Conservation (phyloP, 2,888 invertebrate genomes). For the Harpagoxenus sublaevis region DNA sequence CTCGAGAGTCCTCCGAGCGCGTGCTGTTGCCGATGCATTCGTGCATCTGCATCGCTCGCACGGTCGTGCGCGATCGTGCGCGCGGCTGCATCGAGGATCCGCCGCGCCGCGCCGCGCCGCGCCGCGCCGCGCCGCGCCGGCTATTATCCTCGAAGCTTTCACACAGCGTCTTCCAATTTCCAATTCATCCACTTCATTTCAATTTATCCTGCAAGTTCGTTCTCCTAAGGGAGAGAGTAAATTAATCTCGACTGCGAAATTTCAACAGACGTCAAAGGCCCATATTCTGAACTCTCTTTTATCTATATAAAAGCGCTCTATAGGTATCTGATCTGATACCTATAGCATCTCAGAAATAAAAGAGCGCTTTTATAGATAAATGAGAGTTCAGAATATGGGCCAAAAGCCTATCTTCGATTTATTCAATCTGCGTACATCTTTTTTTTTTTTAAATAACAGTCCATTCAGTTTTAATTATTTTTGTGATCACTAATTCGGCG, state of each 20-base stretch:
- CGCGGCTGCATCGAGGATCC: slow-evolving; percentile 43
- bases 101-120: background rate
- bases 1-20: slow-evolving; percentile 67
- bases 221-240: background rate
- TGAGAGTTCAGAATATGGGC: too few species aligned
- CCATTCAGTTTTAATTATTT: background rate
- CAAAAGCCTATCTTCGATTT: background rate
- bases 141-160: slow-evolving; percentile 33
- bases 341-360: too few species aligned
- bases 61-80: slow-evolving; percentile 58
- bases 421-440: background rate
- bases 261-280: background rate
- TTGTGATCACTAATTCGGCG: background rate
- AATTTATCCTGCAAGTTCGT: background rate
- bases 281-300: too few species aligned
- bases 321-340: too few species aligned
- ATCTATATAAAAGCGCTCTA: too few species aligned
- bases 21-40: slow-evolving; percentile 61
- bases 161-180: slow-evolving; percentile 21
- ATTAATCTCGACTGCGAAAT: background rate
- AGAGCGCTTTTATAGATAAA: too few species aligned
- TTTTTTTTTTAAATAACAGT: background rate
- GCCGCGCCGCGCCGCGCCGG: slow-evolving; percentile 12
- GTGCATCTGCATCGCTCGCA: slow-evolving; percentile 51
- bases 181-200: background rate